Base-by-base conservation (phyloP, 30 jellyfish, hydroid and myxozoan species). In the Hydractinia echinata region DNA sequence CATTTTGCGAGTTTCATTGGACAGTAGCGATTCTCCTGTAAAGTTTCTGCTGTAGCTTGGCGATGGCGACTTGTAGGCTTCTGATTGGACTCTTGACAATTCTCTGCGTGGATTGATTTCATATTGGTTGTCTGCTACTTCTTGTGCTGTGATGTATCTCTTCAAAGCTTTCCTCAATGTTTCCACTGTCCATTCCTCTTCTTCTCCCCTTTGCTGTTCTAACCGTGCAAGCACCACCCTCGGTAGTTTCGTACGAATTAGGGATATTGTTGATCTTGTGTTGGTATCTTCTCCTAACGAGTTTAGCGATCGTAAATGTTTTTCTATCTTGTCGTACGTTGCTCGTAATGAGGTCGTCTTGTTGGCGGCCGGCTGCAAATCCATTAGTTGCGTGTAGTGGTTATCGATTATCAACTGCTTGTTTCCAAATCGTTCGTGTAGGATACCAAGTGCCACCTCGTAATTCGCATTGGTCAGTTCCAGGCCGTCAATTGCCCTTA, bases 351-450 rank as follows among this genome's bases (percentile, higher is more conserved):
- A 54, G 55, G n/a, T 50, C 83, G 52, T 21, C 51, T 52, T 5
- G 83, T 39, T 39, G 13, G 30, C 5, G 81, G 19, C 1, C 55
- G 83, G 62, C 10, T 39, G 53, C 30, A 79, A 11, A 8, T 55
- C 83, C 61, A 51, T 49, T 44, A 81, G 86, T 14, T 67, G 86
- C 10, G 86, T 21, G 86, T 64, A 81, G 21, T 81, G 88, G 1
- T 87, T 39, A 64, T 69, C 87, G 8, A 82, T 11, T 44, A 72
- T 72, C 8, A 82, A 48, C 13, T 82, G 58, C 10, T 53, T 50
- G 66, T 49, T 78, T 10, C 92, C 94, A 62, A n/a, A 60, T 44
- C 91, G 8, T 49, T 84, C 93, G 60, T 79, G 61, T 44, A 84
- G 55, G 8, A 78, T 11, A 48, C 50, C 78, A 18, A 84, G 18